Evolutionary conservation across 2,888 invertebrate species (phyloP).

Genomic region (Azorinus chamasolen): DNA sequence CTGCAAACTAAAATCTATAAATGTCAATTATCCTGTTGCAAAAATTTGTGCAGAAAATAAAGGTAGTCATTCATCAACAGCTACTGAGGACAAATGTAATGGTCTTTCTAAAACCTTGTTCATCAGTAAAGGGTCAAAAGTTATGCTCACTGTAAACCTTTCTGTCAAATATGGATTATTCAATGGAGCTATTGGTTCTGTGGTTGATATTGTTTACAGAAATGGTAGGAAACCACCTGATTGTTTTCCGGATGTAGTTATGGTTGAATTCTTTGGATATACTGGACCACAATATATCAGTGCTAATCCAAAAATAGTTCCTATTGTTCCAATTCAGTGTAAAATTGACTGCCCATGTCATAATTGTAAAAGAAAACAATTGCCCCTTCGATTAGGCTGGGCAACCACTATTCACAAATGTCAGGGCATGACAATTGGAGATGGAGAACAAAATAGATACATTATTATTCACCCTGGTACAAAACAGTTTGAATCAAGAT

Average conservation of each 20-base stretch:
- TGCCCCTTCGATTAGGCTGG: slow-evolving; percentile 60
- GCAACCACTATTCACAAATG: slow-evolving; percentile 57
- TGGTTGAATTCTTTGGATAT: slow-evolving; percentile 59
- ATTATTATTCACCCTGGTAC: slow-evolving; percentile 45
- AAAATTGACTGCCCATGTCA: slow-evolving; percentile 48
- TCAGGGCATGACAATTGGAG: slow-evolving; percentile 59
- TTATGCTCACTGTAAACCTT: slow-evolving; percentile 58
- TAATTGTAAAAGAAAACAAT: slow-evolving; percentile 46
- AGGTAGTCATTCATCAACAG: slow-evolving; percentile 38
- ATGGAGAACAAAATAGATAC: slow-evolving; percentile 30
- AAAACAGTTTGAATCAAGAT: slow-evolving; percentile 52
- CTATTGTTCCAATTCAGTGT: slow-evolving; percentile 57
- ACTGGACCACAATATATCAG: slow-evolving; percentile 46
- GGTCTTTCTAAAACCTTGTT: slow-evolving; percentile 40
- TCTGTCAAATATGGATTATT: slow-evolving; percentile 56
- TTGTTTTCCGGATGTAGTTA: slow-evolving; percentile 59
- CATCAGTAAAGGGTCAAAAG: slow-evolving; percentile 45
- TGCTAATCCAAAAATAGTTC: slow-evolving; percentile 34
- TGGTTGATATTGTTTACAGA: slow-evolving; percentile 56
- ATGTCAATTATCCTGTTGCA: slow-evolving; percentile 44
- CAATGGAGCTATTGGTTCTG: slow-evolving; percentile 57
- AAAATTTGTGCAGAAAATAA: slow-evolving; percentile 29
- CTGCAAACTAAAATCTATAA: slow-evolving; percentile 23
- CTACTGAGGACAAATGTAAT: slow-evolving; percentile 38
- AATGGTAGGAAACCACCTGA: slow-evolving; percentile 34